Base-by-base conservation (phyloP, 2,888 invertebrate genomes). In the Allophyes oxyacanthae region DNA sequence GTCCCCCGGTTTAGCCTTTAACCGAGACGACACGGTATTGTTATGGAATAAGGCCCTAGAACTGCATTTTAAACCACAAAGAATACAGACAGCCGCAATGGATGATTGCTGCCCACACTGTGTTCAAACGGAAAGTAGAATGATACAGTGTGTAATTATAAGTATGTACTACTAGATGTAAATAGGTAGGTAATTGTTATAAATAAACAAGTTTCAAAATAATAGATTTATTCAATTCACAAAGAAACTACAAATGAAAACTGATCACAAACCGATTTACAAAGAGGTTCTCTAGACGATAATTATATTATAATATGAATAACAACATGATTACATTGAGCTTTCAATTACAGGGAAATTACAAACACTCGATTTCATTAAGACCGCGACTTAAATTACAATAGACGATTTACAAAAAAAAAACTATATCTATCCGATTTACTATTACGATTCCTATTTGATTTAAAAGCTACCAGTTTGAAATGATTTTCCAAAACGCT, bases 171-270 rank as follows among this genome's bases (percentile, higher is more conserved):
- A 8, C 41, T 42, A 60, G 30, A n/a, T 20, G 30, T 67, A 42
- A 36, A 10, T 61, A 52, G 40, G 3, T 61, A 52, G 40, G 3
- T 49, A 54, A 57, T 58, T 53, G 40, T 63, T 45, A 53, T 34
- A 10, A 72, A 55, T 68, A 72, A 68, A 71, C 20, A 36, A 20
- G 6, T 54, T 63, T 10, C 40, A n/a, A 41, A 46, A 58, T 38
- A 28, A 58, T 36, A 43, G 25, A 43, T 61, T 51, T 46, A 61
- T 73, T 72, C 4, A 49, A 59, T 73, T 49, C 26, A 73, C 64
- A 51, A 57, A 50, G 52, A 49, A 13, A 66, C 40, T 57, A 58
- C 30, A 32, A 56, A 32, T 20, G 8, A 54, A 58, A 53, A 56
- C 45, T 13, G 42, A 26, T 61, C 61, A 69, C 73, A 62, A 62